Percentiles rank a stretch among this genome's conserved stretches.
phyloP scores from a whole-genome alignment of 2,888 invertebrate species.

The Thecocarcelia acutangulata region DNA sequence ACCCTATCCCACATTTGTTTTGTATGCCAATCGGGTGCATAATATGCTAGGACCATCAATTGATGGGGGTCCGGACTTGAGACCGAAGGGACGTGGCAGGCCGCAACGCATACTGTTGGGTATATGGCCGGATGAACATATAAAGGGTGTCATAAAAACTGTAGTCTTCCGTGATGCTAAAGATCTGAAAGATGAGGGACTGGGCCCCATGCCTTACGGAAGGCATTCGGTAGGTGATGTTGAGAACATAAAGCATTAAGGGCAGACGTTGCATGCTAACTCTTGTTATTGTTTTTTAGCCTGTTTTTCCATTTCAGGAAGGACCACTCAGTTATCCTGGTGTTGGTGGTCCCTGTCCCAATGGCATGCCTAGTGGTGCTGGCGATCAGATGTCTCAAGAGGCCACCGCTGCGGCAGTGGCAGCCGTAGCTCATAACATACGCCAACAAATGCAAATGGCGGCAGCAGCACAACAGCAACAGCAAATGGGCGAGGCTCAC shows the following conservation, averaged over 20 bases:
- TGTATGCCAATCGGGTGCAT: constrained; percentile 95
- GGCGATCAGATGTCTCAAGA: constrained; percentile 84
- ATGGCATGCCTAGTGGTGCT: constrained; percentile 82
- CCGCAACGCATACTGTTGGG: constrained; percentile 95
- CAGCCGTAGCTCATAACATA: constrained; percentile 92
- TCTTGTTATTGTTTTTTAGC: constrained; percentile 77
- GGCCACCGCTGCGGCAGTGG: constrained; percentile 91
- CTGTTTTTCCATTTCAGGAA: constrained; percentile 85
- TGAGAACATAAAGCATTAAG: constrained; percentile 75
- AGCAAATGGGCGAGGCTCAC: constrained; percentile 75
- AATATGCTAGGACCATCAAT: constrained; percentile 96
- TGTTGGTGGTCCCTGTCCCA: constrained; percentile 82
- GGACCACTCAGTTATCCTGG: constrained; percentile 84
- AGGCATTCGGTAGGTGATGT: constrained; percentile 84
- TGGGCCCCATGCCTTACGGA: constrained; percentile 83
- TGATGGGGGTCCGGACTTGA: constrained; percentile 93
- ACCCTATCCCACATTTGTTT: constrained; percentile 95
- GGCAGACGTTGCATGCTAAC: constrained; percentile 69
- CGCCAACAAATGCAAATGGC: constrained; percentile 91
- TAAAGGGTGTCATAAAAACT: constrained; percentile 94
- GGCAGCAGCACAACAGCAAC: constrained; percentile 83
- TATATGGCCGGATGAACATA: constrained; percentile 96
- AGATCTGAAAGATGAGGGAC: constrained; percentile 88
- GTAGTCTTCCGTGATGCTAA: constrained; percentile 95
- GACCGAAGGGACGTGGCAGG: constrained; percentile 94